These are phyloP conservation scores for Caenorhabditis brenneri DNA, from an alignment of 1,140 invertebrate genomes.

Conservation along the genomic window DNA sequence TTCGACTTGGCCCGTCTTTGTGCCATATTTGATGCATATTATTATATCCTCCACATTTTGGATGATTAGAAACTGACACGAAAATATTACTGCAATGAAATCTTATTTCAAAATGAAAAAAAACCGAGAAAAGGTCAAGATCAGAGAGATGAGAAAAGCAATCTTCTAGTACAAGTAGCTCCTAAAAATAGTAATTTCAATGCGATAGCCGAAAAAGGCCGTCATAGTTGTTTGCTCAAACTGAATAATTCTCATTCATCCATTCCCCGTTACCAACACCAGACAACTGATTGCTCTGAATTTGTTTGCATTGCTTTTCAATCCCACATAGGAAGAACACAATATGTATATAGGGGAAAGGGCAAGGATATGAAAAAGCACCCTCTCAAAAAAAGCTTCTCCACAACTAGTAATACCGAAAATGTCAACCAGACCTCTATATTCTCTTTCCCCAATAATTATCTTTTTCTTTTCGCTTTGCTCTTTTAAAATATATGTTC, in stretches of 20 bases:
- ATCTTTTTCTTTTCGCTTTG: background rate
- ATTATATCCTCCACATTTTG: constrained; percentile 27
- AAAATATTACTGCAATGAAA: background rate
- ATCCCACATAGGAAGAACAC: background rate
- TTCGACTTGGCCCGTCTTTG: constrained; percentile 43
- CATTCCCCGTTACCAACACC: background rate
- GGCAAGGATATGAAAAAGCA: background rate
- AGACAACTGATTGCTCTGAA: constrained; percentile 33
- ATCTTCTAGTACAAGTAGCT: background rate
- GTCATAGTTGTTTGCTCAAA: constrained; percentile 36
- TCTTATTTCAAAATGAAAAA: no score
- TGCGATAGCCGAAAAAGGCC: background rate
- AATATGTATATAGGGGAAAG: background rate
- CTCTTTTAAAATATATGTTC: constrained; percentile 1
- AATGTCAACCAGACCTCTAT: background rate
- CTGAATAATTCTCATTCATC: constrained; percentile 4
- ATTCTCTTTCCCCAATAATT: background rate
- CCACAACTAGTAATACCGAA: background rate
- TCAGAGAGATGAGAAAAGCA: background rate
- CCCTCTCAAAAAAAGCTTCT: background rate
- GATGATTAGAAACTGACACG: background rate
- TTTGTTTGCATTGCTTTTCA: constrained; percentile 30
- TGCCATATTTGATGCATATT: constrained; percentile 42
- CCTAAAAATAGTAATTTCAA: constrained; percentile 19
- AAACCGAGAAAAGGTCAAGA: background rate